Evolutionary conservation across 2,113 vertebrate genomes (phyloP), one percentile per base, ranked within the genome.

Genomic region (Geothlypis trichas): DNA sequence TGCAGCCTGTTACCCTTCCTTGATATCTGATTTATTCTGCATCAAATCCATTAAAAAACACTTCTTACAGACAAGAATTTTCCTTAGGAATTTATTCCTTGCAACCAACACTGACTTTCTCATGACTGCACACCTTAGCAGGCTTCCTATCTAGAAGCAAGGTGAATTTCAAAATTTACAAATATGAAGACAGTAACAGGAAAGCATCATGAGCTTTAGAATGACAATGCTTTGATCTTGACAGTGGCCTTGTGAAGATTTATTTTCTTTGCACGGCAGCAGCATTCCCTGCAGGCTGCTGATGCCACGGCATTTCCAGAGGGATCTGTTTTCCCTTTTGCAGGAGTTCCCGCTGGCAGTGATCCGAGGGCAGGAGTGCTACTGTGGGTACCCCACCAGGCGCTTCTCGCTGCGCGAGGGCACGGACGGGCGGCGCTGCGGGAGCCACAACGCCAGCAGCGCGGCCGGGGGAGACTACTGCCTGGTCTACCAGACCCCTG

Each of bases 321-420:
- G 51, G 7, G 52, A 35, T 33, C 73, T 72, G 22, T 55, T 71
- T 46, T 71, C 82, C 35, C 86, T 28, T 23, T 13, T 0, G 10
- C 61, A 99, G 99, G 99, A 99, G 97, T 98, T 99, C 61, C 99
- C 99, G 6, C 74, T 99, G 98, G 99, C 99, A 8, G 95, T 99
- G 69, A 89, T 99, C 89, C 96, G 95, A 79, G 97, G 97, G 86
- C 97, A 59, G 73, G 97, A 98, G 42, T 99, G 99, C 90, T 98
- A 98, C 97, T 99, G 99, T 7, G 98, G 98, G 0, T 98, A 97
- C 96, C 98, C 98, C 58, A 99, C 98, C 0, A 74, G 97, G 57
- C 91, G 97, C 57, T 99, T 99, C 95, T 95, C 95, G 6, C 97
- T 99, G 87, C 98, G 58, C 41, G 94, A 98, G 20, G 91, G 96